These are phyloP conservation scores for Drosophila oshimai DNA, from an alignment of 1,140 invertebrate genomes.

Conservation along the genomic window DNA sequence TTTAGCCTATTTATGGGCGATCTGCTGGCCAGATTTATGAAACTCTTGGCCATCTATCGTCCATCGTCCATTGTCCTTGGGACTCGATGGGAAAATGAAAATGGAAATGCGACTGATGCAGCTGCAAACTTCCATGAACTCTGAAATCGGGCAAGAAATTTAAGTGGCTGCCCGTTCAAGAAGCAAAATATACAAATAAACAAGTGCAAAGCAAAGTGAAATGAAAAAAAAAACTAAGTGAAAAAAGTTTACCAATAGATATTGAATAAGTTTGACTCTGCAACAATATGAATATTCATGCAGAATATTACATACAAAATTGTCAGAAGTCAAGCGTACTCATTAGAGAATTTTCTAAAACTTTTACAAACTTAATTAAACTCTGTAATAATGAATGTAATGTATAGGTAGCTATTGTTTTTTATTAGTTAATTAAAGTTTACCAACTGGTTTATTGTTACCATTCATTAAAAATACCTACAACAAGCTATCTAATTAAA, in stretches of 20 bases:
- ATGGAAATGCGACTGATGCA: constrained; percentile 13
- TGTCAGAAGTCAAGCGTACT: background rate
- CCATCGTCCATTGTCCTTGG: background rate
- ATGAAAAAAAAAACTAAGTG: background rate
- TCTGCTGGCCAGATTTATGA: constrained; percentile 23
- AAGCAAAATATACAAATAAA: constrained; percentile 17
- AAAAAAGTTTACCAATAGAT: constrained; percentile 3
- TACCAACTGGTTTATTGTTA: too few species aligned
- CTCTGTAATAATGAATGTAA: background rate
- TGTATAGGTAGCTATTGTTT: background rate
- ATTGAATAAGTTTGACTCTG: constrained; percentile 25
- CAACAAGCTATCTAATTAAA: too few species aligned
- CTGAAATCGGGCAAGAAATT: background rate
- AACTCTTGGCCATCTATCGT: background rate
- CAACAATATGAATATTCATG: constrained; percentile 22
- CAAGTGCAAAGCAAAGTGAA: constrained; percentile 6
- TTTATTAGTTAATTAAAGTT: background rate
- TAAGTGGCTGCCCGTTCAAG: constrained; percentile 11
- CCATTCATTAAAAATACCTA: too few species aligned
- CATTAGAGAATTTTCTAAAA: background rate
- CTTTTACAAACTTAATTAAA: background rate
- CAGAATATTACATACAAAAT: background rate
- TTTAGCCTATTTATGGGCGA: constrained; percentile 35
- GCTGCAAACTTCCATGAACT: constrained; percentile 23
- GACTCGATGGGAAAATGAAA: background rate